Percentiles rank a stretch among this genome's conserved stretches.
Evolutionary conservation across 2,888 invertebrate species (phyloP).

Genomic region (Caenorhabditis sinica): DNA sequence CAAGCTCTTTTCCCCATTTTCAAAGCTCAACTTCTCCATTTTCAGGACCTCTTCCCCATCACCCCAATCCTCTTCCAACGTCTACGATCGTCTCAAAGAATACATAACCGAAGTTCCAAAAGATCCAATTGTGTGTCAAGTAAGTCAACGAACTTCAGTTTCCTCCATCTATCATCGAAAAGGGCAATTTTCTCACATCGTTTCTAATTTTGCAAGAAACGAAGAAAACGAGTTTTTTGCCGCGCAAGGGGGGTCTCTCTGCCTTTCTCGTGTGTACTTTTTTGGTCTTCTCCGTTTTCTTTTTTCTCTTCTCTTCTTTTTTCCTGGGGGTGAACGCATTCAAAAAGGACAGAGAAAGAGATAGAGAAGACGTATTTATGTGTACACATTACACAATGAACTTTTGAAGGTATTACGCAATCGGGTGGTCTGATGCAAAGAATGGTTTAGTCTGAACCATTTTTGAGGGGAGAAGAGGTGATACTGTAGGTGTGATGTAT

Average conservation of each 20-base stretch:
- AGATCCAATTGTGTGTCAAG: constrained; percentile 57
- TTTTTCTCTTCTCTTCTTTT: constrained; percentile 8
- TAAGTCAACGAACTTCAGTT: constrained; percentile 13
- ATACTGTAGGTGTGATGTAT: background rate
- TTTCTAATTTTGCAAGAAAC: constrained; percentile 19
- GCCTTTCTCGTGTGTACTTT: background rate
- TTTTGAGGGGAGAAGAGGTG: background rate
- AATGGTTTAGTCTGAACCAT: constrained; percentile 4
- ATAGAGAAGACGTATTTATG: background rate
- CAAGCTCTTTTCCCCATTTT: background rate
- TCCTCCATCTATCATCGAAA: constrained; percentile 29
- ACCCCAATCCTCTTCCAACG: constrained; percentile 1
- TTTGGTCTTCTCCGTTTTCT: constrained; percentile 3
- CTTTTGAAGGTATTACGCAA: constrained; percentile 21
- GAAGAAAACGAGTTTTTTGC: constrained; percentile 42
- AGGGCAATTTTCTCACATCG: constrained; percentile 34
- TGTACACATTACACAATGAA: constrained; percentile 25
- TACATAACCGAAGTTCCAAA: constrained; percentile 49
- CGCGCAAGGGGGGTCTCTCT: background rate
- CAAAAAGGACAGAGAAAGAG: constrained; percentile 2
- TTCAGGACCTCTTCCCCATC: constrained; percentile 44
- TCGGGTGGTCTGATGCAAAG: background rate
- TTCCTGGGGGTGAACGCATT: constrained; percentile 33
- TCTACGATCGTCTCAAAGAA: constrained; percentile 51
- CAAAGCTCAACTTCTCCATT: background rate